Percentiles rank a stretch among this genome's conserved stretches.
Conservation (phyloP, 2,888 invertebrate species). For the Tenodera sinensis region DNA sequence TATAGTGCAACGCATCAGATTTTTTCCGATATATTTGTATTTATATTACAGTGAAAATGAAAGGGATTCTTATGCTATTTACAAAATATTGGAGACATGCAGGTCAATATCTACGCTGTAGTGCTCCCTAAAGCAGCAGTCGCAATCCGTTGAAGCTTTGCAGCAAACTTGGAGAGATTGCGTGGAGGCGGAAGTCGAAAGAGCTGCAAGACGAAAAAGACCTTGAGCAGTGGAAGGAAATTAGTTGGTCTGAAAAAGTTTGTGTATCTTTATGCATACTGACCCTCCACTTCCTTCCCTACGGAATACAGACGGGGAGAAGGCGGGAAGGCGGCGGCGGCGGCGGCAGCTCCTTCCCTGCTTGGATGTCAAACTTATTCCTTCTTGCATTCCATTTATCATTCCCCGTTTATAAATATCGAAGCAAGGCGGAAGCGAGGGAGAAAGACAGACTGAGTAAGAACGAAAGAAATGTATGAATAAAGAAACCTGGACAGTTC, state of each 20-base stretch:
- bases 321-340: too few species aligned
- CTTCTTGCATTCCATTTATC: not conserved
- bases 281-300: not conserved
- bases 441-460: not conserved
- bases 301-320: not conserved
- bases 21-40: too few species aligned
- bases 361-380: not conserved
- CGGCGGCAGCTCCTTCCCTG: not conserved
- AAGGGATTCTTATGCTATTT: too few species aligned
- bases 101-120: too few species aligned
- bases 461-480: not conserved
- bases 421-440: not conserved
- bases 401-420: not conserved
- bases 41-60: too few species aligned
- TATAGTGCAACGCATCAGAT: too few species aligned
- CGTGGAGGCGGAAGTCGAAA: not conserved
- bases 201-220: not conserved
- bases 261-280: not conserved
- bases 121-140: too few species aligned
- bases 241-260: not conserved
- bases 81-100: too few species aligned
- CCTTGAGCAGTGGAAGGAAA: not conserved
- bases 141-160: not conserved
- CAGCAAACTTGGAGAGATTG: not conserved
- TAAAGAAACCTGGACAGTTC: not conserved